A percentile compares a stretch with the other conserved stretches of the same genome.
Conservation (phyloP, 2,113 vertebrate genomes). For the Deroptyus accipitrinus region DNA sequence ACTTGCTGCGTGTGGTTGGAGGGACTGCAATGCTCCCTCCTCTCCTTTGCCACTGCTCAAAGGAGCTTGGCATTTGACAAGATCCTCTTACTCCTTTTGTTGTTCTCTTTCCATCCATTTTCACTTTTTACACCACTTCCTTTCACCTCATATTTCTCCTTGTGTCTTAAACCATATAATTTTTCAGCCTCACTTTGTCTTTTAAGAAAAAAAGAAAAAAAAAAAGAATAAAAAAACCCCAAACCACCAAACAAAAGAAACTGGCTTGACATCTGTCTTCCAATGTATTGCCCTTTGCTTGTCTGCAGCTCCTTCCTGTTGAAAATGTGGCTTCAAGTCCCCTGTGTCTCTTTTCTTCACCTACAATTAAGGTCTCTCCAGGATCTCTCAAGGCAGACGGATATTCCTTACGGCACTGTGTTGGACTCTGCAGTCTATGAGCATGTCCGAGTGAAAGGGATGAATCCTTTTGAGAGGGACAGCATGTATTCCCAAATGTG, state of each 20-base stretch:
- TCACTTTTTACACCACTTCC: background rate
- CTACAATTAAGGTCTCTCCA: slow-evolving; percentile 86
- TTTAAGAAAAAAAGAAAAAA: background rate
- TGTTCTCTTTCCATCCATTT: background rate
- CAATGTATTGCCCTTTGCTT: background rate
- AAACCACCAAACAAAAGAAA: background rate
- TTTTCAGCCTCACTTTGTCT: background rate
- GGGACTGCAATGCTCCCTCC: background rate
- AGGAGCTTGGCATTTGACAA: background rate
- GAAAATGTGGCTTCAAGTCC: background rate
- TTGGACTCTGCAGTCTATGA: slow-evolving; percentile 96
- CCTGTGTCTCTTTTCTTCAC: slow-evolving; percentile 42
- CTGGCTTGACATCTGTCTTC: background rate
- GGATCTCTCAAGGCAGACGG: slow-evolving; percentile 95
- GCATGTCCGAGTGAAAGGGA: slow-evolving; percentile 91
- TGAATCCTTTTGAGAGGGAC: slow-evolving; percentile 98
- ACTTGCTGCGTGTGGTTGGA: background rate
- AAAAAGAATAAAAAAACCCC: background rate
- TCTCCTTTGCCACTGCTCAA: background rate
- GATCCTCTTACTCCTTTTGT: background rate
- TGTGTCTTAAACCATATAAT: background rate
- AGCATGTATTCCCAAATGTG: slow-evolving; percentile 99
- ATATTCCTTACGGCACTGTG: slow-evolving; percentile 95
- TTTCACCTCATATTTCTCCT: background rate
- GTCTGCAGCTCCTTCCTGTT: background rate